These are phyloP conservation scores for Lumbricus terrestris DNA, from an alignment of 2,888 invertebrate species.

Conservation along the genomic window DNA sequence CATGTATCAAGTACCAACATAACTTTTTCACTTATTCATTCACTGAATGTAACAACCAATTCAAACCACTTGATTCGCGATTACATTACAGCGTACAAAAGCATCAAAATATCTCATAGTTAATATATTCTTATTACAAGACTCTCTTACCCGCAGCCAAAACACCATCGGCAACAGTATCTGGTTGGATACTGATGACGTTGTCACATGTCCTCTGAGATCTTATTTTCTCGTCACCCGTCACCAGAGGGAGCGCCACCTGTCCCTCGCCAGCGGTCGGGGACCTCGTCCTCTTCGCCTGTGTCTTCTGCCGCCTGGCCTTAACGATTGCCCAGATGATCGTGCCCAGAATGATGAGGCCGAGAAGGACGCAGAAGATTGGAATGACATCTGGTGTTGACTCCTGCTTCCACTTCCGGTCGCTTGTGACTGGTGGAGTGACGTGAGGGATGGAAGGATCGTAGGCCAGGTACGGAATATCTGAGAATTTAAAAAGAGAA, in stretches of 20 bases:
- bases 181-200: not conserved
- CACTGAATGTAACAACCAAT: not conserved
- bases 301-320: slow-evolving; percentile 3
- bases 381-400: not conserved
- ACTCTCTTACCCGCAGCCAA: too few species aligned
- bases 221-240: not conserved
- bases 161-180: not conserved
- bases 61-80: too few species aligned
- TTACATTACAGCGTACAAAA: too few species aligned
- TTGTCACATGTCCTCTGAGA: not conserved
- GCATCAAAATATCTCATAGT: too few species aligned
- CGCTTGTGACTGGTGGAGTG: not conserved
- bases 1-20: too few species aligned
- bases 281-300: not conserved
- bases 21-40: too few species aligned
- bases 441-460: not conserved
- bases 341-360: not conserved
- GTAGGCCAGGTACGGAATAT: not conserved
- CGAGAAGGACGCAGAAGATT: not conserved
- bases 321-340: not conserved
- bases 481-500: not conserved
- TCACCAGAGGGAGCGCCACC: not conserved
- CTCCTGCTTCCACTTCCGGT: not conserved
- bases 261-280: not conserved
- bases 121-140: too few species aligned